Conservation (phyloP, 2,797 vertebrate genomes). For the Semotilus atromaculatus region DNA sequence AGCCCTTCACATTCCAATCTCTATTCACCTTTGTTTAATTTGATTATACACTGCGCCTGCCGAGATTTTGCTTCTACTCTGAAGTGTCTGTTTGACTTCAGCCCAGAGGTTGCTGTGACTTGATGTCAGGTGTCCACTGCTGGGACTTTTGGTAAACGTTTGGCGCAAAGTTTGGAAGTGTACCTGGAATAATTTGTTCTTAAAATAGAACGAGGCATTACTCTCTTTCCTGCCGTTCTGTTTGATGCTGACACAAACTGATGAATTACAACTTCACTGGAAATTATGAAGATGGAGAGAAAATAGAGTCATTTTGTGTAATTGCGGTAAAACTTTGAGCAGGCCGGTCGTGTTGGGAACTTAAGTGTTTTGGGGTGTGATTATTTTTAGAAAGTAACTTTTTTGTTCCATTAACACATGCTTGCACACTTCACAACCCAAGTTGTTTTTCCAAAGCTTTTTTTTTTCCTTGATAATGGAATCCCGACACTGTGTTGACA, state of each 20-base stretch:
- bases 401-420: constrained; percentile 73
- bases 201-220: constrained; percentile 75
- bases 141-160: constrained; percentile 74
- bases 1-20: constrained; percentile 18
- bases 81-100: constrained; percentile 67
- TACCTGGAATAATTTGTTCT: constrained; percentile 75
- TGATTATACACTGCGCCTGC: neutral
- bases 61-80: constrained; percentile 10
- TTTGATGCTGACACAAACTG: constrained; percentile 72
- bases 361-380: constrained; percentile 67
- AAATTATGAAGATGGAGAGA: constrained; percentile 78
- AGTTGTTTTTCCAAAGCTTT: constrained; percentile 76
- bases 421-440: constrained; percentile 74
- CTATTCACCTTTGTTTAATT: constrained; percentile 27
- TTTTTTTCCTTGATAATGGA: constrained; percentile 63
- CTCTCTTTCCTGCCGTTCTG: constrained; percentile 66
- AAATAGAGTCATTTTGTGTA: constrained; percentile 77
- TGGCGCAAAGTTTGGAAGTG: constrained; percentile 70
- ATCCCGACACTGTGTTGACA: constrained; percentile 64
- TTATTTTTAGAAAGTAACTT: constrained; percentile 77
- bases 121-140: constrained; percentile 72
- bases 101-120: constrained; percentile 69
- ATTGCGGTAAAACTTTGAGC: constrained; percentile 74
- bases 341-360: constrained; percentile 64
- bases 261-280: constrained; percentile 80